Base-by-base conservation (phyloP, 2,888 invertebrate genomes). In the Drosophila paucipuncta region DNA sequence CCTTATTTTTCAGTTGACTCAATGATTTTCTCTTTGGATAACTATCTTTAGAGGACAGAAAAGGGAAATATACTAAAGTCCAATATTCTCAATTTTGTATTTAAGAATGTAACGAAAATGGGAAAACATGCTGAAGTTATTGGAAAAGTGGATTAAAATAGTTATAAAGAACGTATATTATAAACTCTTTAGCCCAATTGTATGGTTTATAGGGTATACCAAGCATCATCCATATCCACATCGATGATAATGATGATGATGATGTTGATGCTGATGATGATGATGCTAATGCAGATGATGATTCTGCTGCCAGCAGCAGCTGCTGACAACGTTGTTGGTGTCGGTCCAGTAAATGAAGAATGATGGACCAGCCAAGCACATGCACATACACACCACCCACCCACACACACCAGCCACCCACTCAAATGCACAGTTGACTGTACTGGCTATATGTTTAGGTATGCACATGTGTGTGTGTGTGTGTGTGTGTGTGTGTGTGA, bases 261-360 rank as follows among this genome's bases (percentile, higher is more conserved):
- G 61, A 37, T 28, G 67, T 53, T 37, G 39, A 11, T n/a, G 39
- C 25, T 37, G n/a, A 18, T n/a, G 63, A 31, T 39, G 68, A 53
- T 65, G 59, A 25, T 61, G 65, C 52, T 57, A 70, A 47, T 69
- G 64, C 66, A 50, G 69, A 68, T 73, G 73, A 58, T 72, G 67
- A 43, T 72, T 62, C 25, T 43, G 63, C 57, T 57, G 69, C 63
- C 78, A 72, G 67, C 60, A 76, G 76, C 85, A 83, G 86, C 79
- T 89, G 90, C 86, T 86, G 89, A 79, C 86, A 86, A 67, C 73
- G 84, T 76, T 74, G 70, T 71, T 83, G 70, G 77, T 86, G 87
- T 89, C 74, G 84, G 80, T 75, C 80, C 89, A 90, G 81, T 83
- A 89, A 91, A 89, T 89, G 91, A 89, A 89, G 88, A 89, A 87